Evolutionary conservation across 64 coral and sea anemone species (phyloP), one percentile per base, ranked within the genome.

Genomic region (Hydrozoanthus tunicans): DNA sequence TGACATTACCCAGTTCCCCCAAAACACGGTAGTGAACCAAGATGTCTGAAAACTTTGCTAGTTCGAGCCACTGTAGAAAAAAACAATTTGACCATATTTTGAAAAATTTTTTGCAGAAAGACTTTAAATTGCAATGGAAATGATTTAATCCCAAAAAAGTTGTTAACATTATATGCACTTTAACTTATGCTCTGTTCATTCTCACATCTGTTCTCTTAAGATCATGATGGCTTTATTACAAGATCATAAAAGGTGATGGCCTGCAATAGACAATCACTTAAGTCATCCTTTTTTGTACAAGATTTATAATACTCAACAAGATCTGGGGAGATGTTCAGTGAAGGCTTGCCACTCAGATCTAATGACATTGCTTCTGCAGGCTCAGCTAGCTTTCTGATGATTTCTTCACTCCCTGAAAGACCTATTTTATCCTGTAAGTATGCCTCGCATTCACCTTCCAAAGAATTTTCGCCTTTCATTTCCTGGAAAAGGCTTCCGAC

Each of bases 261-360:
- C 76, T 99, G 96, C 53, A 99, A 78, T 56, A 99, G 79, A 20
- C 94, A 93, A 69, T 99, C 96, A 69, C 96, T 99, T 54, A 99
- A 72, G 55, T 99, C 96, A 84, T 99, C 96, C 80, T 95, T 99
- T 73, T 99, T 99, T 32, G 93, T 73, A 80, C 89, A 79, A 2
- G 89, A 89, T 11, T 95, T 89, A 32, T 95, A 99, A 94, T 99
- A 99, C 27, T 95, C 64, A 26, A 94, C 78, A 80, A 95, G 90
- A 32, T 95, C 74, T 4, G 68, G 86, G 27, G 95, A 94, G 43
- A 93, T 93, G 74, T 94, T 94, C 60, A 95, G 73, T 4, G 77
- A 67, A 61, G 81, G 89, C 80, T 70, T 91, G 55, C 63, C 13
- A 67, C 85, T 86, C 91, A 12, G 60, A 78, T 93, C 94, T 81